Evolutionary conservation across 2,888 invertebrate species (phyloP), one percentile per base, ranked within the genome.

Genomic region (Andrena flavipes): DNA sequence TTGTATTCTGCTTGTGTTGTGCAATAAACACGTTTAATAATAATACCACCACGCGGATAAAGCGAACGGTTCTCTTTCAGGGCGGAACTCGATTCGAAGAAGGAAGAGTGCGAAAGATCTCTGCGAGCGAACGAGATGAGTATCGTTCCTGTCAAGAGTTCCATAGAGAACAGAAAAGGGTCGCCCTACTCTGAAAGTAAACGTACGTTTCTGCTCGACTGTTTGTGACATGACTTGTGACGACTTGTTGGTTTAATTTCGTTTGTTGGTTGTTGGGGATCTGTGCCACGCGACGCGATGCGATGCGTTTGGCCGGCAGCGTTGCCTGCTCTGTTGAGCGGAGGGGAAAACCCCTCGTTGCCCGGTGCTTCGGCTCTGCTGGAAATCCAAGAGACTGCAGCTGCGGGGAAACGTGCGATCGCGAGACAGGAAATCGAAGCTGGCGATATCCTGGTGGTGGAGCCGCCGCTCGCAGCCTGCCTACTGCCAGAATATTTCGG

Each of bases 391-490:
- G 95, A 95, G 77, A 95, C 95, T n/a, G 93, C 95, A 74, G 94
- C 94, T 0, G 95, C 96, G 91, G 98, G 98, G 13, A 95, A 97
- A 33, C 97, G 96, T 90, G 96, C 96, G 0, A 95, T 96, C 0
- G 97, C 98, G 3, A 95, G 94, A 68, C 94, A 95, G 10, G 91
- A 94, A 0, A 95, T 97, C 51, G 94, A 94, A 83, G 95, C 97
- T 0, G 98, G 98, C 0, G 97, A 97, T 91, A 95, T 96, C 0
- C 93, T 98, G 16, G 94, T 97, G 0, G 95, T 95, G 1, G 98
- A 98, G 92, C 94, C 95, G 48, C 97, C 98, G 0, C 96, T 96
- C 87, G 97, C 96, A 0, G 96, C 97, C 0, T 97, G 96, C 88
- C 94, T 98, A 0, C 93, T 97, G 16, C 96, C 97, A 0, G 96